These are phyloP conservation scores for Barbus barbus DNA, from an alignment of 2,113 vertebrate species.

Conservation along the genomic window DNA sequence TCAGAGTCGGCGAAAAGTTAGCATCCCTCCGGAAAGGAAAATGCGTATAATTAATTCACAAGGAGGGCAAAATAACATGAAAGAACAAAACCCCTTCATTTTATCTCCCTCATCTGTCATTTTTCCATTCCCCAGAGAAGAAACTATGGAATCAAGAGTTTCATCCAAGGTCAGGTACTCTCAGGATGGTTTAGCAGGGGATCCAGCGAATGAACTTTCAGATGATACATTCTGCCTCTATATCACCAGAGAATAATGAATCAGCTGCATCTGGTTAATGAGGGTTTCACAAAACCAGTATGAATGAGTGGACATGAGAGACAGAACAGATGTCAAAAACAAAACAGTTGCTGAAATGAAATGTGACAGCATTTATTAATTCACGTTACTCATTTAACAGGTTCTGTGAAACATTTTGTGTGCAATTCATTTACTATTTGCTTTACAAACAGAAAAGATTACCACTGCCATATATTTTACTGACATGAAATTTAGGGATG, in stretches of 20 bases:
- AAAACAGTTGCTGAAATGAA: no score
- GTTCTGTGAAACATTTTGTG: background rate
- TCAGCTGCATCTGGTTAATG: conserved; percentile 1
- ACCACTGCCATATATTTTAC: no score
- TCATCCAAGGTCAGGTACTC: no score
- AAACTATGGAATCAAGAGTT: no score
- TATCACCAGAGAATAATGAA: conserved; percentile 7
- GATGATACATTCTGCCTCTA: background rate
- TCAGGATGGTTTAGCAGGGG: background rate
- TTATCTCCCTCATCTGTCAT: no score
- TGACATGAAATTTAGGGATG: background rate
- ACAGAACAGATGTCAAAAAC: background rate
- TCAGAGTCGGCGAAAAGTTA: no score
- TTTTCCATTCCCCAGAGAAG: no score
- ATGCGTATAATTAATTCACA: no score
- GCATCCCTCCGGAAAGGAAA: no score
- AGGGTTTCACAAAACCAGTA: background rate
- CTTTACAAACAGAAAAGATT: no score
- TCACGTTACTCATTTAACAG: background rate
- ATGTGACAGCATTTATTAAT: background rate
- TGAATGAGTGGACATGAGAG: background rate
- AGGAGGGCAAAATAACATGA: no score
- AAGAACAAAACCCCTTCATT: no score
- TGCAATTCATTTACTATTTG: background rate
- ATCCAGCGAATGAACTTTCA: background rate